Evolutionary conservation across 2,797 vertebrate species (phyloP), one percentile per base, ranked within the genome.

Genomic region (Ptychobarbus kaznakovi): DNA sequence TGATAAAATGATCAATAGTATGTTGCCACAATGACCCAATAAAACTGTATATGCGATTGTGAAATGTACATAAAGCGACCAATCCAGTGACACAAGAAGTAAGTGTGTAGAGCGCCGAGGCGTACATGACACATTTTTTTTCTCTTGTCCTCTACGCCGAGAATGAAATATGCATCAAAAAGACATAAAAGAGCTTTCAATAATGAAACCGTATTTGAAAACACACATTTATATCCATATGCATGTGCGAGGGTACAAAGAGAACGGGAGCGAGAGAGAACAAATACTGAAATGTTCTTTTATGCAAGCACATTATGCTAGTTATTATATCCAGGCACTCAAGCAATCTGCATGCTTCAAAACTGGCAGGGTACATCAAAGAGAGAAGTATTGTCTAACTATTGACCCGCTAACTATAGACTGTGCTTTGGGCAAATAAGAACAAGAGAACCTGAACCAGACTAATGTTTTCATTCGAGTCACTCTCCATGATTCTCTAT

Each of bases 241-340:
- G 42, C 32, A 75, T 78, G 72, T 86, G 77, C 2, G 12, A 28
- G 25, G 16, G 28, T 51, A 61, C 51, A 70, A 70, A 84, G 72
- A 58, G 49, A 82, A 38, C 0, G 16, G 11, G 32, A 68, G 46
- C 3, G 4, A 74, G 28, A 32, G 65, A 86, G 80, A 78, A 78
- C 46, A 78, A 79, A 84, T 78, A 58, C 46, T 58, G 38, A 85
- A 85, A 80, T 53, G 76, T 85, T 85, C 83, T 85, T 85, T 85
- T 63, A 74, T 85, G 83, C 53, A 61, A 49, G 68, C 77, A 74
- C 77, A 85, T 85, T 85, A 85, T 25, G 56, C 77, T 73, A 73
- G 58, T 80, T 77, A 85, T 85, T 85, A 80, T 69, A 85, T 85
- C 38, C 83, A 80, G 76, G 77, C 83, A 85, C 83, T 80, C 83